These are phyloP conservation scores for Eristalis arbustorum DNA, from an alignment of 2,888 invertebrate species.

Conservation along the genomic window DNA sequence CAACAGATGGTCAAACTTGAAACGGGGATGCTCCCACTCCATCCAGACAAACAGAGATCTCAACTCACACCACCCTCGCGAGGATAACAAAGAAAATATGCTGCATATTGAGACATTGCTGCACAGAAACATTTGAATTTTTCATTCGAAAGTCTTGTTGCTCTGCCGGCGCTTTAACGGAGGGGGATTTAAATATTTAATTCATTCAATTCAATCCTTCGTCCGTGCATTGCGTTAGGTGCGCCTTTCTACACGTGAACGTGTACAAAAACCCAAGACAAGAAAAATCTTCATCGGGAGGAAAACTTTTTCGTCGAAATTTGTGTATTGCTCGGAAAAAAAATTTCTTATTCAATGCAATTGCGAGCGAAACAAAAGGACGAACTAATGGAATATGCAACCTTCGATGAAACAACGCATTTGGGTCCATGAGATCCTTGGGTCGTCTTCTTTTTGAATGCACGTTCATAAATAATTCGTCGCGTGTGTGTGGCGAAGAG, in stretches of 20 bases:
- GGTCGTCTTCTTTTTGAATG: constrained; percentile 14
- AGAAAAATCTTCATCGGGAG: constrained; percentile 39
- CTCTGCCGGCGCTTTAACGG: constrained; percentile 55
- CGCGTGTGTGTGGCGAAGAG: neutral
- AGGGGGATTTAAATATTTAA: constrained; percentile 79
- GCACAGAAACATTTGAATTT: constrained; percentile 54
- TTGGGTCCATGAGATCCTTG: constrained; percentile 24
- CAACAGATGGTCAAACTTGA: constrained; percentile 62
- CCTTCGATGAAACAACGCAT: constrained; percentile 53
- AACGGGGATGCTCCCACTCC: neutral
- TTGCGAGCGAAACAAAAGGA: constrained; percentile 40
- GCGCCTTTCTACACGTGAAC: neutral
- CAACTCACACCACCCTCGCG: neutral
- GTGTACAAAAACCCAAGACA: constrained; percentile 23
- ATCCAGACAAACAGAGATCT: neutral
- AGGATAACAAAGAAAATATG: constrained; percentile 49
- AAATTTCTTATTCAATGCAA: constrained; percentile 60
- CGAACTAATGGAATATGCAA: constrained; percentile 51
- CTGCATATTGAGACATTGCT: constrained; percentile 28
- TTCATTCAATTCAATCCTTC: constrained; percentile 78
- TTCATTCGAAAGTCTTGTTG: constrained; percentile 55
- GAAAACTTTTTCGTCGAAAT: constrained; percentile 22
- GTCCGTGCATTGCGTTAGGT: neutral
- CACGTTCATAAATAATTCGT: constrained; percentile 57
- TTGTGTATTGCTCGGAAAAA: neutral